Base-by-base conservation (phyloP, 2,797 vertebrate genomes). In the Squalus acanthias region DNA sequence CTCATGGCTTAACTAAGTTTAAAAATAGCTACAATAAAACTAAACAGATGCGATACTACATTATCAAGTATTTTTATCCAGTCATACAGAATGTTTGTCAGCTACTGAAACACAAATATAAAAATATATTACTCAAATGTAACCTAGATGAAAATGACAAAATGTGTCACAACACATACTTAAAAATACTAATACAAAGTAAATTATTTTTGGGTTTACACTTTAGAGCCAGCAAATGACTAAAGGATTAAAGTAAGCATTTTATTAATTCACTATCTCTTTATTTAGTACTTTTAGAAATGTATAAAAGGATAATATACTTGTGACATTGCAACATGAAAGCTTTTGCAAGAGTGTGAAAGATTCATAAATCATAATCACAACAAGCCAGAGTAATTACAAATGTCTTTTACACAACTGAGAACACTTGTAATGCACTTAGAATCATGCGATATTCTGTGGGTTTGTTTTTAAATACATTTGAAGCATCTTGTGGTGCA, bases 101-200 rank as follows among this genome's bases (percentile, higher is more conserved):
- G 46, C 94, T 74, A 70, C 67, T 72, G 69, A 95, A 65, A 74
- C 39, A 95, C 69, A 95, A n/a, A 72, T 95, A 95, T 76, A 95
- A 95, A 95, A 76, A 91, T 60, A 95, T 74, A 95, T 95, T 95
- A 95, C 70, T 95, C 94, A 95, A 95, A 95, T 76, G 70, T 57
- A 95, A 95, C 94, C 94, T 74, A 72, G 70, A 74, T 69, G 67
- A 57, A 95, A 95, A 95, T 95, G 50, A 95, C 69, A 95, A 74
- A 92, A 60, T 26, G 50, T 74, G 94, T 20, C 70, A 74, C 22
- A 74, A 95, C 70, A 57, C 70, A 57, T 5, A 57, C 70, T 53
- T 95, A 95, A 76, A 95, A 95, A 95, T 50, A 70, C 92, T 70
- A 70, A 95, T 95, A 53, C 94, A 95, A 95, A 74, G 94, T 74